Conservation (phyloP, 2,113 vertebrate genomes). For the Centropristis striata region DNA sequence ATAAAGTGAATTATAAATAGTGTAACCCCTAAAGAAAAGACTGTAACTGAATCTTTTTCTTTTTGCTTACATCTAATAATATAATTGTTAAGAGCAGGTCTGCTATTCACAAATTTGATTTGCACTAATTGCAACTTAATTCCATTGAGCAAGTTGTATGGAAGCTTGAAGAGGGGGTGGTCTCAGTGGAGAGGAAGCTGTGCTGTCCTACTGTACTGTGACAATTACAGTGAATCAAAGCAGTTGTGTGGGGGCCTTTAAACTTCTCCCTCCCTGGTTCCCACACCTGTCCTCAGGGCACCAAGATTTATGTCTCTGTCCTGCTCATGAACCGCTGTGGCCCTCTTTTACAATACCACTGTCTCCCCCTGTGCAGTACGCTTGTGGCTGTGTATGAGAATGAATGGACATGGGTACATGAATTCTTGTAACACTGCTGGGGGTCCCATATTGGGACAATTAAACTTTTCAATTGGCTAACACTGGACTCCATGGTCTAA, state of each 20-base stretch:
- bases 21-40: background rate
- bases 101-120: background rate
- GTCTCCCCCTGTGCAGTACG: constrained; percentile 28
- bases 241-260: constrained; percentile 64
- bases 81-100: background rate
- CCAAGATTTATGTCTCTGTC: constrained; percentile 82
- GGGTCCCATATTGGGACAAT: constrained; percentile 32
- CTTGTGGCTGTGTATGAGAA: constrained; percentile 47
- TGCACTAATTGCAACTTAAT: constrained; percentile 20
- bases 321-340: constrained; percentile 49
- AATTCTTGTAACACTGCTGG: constrained; percentile 20
- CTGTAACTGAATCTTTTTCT: background rate
- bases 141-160: constrained; percentile 18
- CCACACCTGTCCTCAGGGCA: constrained; percentile 70
- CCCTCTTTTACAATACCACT: constrained; percentile 28
- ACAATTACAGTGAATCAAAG: constrained; percentile 80
- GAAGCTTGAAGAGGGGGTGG: constrained; percentile 20
- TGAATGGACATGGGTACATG: constrained; percentile 34
- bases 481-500: constrained; percentile 23
- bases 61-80: background rate
- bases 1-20: background rate
- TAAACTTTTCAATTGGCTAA: constrained; percentile 47
- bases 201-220: constrained; percentile 62
- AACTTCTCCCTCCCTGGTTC: constrained; percentile 63
- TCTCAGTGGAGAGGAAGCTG: constrained; percentile 55